These are phyloP conservation scores for Aphelenchoides avenae DNA, from an alignment of 1,140 invertebrate species.

Conservation along the genomic window DNA sequence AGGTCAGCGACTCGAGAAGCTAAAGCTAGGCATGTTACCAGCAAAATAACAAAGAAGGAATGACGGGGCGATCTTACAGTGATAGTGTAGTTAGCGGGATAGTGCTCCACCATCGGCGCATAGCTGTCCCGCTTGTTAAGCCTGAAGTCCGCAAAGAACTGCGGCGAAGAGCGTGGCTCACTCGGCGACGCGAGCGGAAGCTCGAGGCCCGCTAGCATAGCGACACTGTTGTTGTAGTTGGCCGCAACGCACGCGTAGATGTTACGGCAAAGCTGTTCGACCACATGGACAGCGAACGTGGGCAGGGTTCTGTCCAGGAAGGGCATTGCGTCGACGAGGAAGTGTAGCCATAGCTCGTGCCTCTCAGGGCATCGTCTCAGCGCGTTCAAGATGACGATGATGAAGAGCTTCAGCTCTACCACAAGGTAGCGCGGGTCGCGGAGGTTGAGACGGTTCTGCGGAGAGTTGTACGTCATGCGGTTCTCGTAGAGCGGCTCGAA, in stretches of 20 bases:
- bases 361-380: slow-evolving; percentile 64
- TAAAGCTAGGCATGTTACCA: slow-evolving; percentile 59
- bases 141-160: slow-evolving; percentile 40
- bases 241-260: slow-evolving; percentile 67
- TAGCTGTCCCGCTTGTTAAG: slow-evolving; percentile 34
- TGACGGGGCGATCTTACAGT: slow-evolving; percentile 61
- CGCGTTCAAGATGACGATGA: slow-evolving; percentile 74
- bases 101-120: slow-evolving; percentile 8
- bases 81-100: slow-evolving; percentile 75
- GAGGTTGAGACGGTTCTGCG: slow-evolving; percentile 49
- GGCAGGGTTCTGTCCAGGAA: slow-evolving; percentile 67
- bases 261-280: slow-evolving; percentile 78
- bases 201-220: too few species aligned
- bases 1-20: slow-evolving; percentile 73
- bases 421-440: slow-evolving; percentile 44
- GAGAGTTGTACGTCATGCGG: slow-evolving; percentile 51
- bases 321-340: slow-evolving; percentile 52
- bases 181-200: background rate
- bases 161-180: slow-evolving; percentile 2
- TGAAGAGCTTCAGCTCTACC: slow-evolving; percentile 75
- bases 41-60: slow-evolving; percentile 4
- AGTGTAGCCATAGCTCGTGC: slow-evolving; percentile 65
- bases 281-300: slow-evolving; percentile 72
- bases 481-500: slow-evolving; percentile 45
- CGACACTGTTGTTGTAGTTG: too few species aligned